phyloP scores from a whole-genome alignment of 2,797 vertebrate species.

The Arctocebus calabarensis region DNA sequence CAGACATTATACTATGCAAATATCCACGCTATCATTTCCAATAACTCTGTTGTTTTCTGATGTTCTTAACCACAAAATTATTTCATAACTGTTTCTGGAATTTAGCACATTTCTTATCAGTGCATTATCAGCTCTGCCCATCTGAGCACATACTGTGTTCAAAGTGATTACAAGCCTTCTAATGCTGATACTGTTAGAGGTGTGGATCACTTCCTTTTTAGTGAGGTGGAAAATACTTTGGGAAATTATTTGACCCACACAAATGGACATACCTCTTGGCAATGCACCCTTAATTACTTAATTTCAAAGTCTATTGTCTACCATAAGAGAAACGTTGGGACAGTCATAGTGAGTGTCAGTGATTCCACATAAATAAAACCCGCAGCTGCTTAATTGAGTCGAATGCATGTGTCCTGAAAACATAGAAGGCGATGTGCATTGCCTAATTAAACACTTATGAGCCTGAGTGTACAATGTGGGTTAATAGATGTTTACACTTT shows the following conservation, averaged over 20 bases:
- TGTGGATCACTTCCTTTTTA: constrained; percentile 51
- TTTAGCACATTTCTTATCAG: constrained; percentile 48
- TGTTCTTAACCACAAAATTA: background rate
- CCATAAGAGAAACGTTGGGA: constrained; percentile 31
- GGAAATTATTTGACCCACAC: constrained; percentile 48
- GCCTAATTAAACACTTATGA: background rate
- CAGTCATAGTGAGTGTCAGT: background rate
- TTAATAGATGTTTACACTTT: constrained; percentile 9
- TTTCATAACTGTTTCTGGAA: constrained; percentile 56
- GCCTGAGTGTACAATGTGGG: background rate
- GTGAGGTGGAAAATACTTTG: constrained; percentile 53
- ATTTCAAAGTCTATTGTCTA: constrained; percentile 64
- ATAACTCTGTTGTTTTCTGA: constrained; percentile 6
- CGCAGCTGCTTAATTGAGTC: background rate
- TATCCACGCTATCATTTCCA: constrained; percentile 42
- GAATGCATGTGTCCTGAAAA: background rate
- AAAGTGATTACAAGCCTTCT: background rate
- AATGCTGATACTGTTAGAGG: constrained; percentile 13
- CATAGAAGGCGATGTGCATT: background rate
- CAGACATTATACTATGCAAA: background rate
- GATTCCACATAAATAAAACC: background rate
- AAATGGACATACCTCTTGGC: background rate
- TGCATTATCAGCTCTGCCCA: background rate
- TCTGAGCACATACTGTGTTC: background rate
- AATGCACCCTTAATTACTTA: constrained; percentile 16